phyloP scores from a whole-genome alignment of 2,888 invertebrate genomes.

The Xanthorhoe designata region DNA sequence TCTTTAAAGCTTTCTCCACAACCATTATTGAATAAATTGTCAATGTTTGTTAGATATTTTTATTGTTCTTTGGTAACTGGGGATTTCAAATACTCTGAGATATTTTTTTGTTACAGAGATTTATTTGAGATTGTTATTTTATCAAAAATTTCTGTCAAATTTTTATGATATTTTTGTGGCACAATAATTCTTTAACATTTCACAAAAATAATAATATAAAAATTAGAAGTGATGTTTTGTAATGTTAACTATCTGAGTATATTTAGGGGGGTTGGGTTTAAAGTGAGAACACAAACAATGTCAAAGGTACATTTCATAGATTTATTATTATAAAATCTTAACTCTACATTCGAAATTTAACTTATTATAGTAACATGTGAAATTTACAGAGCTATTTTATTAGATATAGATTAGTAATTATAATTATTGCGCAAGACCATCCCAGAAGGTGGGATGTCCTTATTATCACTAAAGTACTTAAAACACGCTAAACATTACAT shows the following conservation, averaged over 20 bases:
- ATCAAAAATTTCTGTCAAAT: too few species aligned
- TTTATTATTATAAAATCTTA: slow-evolving; percentile 86
- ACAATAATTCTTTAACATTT: too few species aligned
- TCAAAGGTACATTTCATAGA: slow-evolving; percentile 82
- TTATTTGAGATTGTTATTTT: too few species aligned
- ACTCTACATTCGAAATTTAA: slow-evolving; percentile 80
- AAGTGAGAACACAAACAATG: slow-evolving; percentile 45
- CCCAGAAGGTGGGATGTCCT: slow-evolving; percentile 68
- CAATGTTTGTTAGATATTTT: background rate
- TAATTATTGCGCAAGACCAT: slow-evolving; percentile 83
- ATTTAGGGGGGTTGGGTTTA: background rate
- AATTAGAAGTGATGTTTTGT: too few species aligned
- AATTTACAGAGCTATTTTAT: slow-evolving; percentile 82
- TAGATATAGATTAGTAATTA: slow-evolving; percentile 81
- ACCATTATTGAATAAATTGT: too few species aligned
- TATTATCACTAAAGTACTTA: slow-evolving; percentile 76
- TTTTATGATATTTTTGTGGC: too few species aligned
- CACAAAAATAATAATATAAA: too few species aligned
- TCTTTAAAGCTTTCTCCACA: background rate
- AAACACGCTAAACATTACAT: slow-evolving; percentile 74
- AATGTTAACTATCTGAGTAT: too few species aligned
- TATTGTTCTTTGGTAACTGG: too few species aligned
- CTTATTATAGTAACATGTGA: slow-evolving; percentile 83
- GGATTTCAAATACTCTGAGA: too few species aligned
- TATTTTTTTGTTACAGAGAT: too few species aligned